Evolutionary conservation across 2,113 vertebrate genomes (phyloP).

Genomic region (Sander lucioperca): DNA sequence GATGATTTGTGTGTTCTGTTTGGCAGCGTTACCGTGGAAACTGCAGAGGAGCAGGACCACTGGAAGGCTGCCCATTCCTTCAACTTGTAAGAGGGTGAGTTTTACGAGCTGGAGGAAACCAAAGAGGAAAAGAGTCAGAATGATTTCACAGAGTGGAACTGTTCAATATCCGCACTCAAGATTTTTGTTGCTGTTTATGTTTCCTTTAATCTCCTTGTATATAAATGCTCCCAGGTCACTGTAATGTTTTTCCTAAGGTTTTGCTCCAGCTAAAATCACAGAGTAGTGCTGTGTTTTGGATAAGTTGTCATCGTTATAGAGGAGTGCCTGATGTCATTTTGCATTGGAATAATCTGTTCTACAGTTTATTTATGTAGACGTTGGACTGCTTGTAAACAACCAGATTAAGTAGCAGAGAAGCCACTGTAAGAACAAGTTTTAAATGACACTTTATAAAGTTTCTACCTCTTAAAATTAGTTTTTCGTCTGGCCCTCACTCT

Average conservation of each 20-base stretch:
- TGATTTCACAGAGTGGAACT: slow-evolving; percentile 78
- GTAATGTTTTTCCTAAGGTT: slow-evolving; percentile 63
- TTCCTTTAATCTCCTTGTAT: slow-evolving; percentile 63
- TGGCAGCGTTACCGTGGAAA: slow-evolving; percentile 85
- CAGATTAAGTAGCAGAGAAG: slow-evolving; percentile 24
- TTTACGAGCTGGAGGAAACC: slow-evolving; percentile 78
- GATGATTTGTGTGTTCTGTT: slow-evolving; percentile 81
- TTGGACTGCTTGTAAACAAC: slow-evolving; percentile 45
- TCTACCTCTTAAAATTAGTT: slow-evolving; percentile 31
- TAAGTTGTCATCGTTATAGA: slow-evolving; percentile 41
- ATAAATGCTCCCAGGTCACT: slow-evolving; percentile 52
- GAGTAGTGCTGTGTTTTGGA: slow-evolving; percentile 45
- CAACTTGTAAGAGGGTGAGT: slow-evolving; percentile 65
- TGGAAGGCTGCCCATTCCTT: slow-evolving; percentile 83
- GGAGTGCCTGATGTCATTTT: slow-evolving; percentile 62
- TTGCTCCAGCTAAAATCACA: slow-evolving; percentile 59
- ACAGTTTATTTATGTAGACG: slow-evolving; percentile 27
- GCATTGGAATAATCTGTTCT: slow-evolving; percentile 32
- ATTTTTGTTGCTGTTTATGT: slow-evolving; percentile 65
- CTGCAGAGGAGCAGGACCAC: slow-evolving; percentile 84
- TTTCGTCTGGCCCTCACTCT: slow-evolving; percentile 33
- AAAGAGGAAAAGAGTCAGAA: slow-evolving; percentile 66
- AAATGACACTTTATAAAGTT: slow-evolving; percentile 14
- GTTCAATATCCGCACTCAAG: slow-evolving; percentile 72
- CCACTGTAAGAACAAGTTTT: slow-evolving; percentile 1